Percentiles rank a stretch among this genome's conserved stretches.
These are phyloP conservation scores for Drosophila greeni DNA, from an alignment of 2,888 invertebrate genomes.

Conservation along the genomic window DNA sequence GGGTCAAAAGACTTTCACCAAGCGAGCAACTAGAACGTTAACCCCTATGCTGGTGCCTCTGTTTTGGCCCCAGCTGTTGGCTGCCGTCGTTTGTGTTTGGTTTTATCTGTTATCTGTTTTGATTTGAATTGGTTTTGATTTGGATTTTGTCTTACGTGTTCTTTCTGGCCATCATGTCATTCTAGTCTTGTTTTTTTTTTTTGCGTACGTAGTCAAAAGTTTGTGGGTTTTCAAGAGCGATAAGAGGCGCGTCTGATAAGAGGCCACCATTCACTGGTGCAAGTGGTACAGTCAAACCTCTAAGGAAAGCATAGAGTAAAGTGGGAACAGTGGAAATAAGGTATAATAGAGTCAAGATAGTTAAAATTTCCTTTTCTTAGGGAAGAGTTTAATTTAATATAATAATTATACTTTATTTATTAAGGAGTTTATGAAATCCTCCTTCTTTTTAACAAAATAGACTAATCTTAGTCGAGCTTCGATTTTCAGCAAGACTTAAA, in stretches of 20 bases:
- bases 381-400: no score
- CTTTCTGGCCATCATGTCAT: conserved; percentile 10
- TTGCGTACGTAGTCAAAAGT: conserved; percentile 58
- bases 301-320: background rate
- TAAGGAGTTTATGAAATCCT: no score
- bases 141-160: conserved; percentile 34
- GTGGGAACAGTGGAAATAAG: background rate
- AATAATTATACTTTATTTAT: no score
- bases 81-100: conserved; percentile 15
- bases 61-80: background rate
- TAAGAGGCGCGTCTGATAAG: conserved; percentile 52
- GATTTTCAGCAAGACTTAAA: background rate
- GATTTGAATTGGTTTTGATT: conserved; percentile 8
- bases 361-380: no score
- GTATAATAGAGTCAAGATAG: background rate
- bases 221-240: conserved; percentile 32
- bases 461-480: background rate
- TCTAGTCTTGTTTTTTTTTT: conserved; percentile 26
- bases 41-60: conserved; percentile 4
- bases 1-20: conserved; percentile 67
- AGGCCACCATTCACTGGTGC: conserved; percentile 12
- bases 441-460: no score
- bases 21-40: conserved; percentile 23
- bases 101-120: conserved; percentile 26
- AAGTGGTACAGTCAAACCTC: conserved; percentile 33